A percentile compares a stretch with the other conserved stretches of the same genome.
phyloP scores from a whole-genome alignment of 2,888 invertebrate genomes.

The Mythimna loreyi region DNA sequence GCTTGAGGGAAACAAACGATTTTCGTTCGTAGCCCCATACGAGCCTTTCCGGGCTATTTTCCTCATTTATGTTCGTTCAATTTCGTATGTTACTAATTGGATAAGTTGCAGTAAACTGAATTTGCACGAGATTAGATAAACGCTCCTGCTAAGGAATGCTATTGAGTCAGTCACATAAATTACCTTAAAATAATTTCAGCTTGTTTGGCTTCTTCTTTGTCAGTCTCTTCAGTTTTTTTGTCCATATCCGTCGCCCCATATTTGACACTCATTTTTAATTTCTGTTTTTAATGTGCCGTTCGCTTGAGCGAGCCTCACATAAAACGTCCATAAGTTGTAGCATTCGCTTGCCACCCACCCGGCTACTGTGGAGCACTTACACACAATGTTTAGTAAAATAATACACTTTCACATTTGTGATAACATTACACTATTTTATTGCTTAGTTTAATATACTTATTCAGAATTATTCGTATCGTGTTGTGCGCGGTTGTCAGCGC shows the following conservation, averaged over 20 bases:
- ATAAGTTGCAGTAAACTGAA: conserved; percentile 74
- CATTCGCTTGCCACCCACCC: conserved; percentile 47
- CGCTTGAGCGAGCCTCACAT: conserved; percentile 35
- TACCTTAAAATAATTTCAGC: conserved; percentile 81
- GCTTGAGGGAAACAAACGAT: conserved; percentile 32
- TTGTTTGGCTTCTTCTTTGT: conserved; percentile 70
- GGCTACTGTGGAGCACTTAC: conserved; percentile 42
- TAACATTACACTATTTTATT: conserved; percentile 64
- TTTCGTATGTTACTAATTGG: conserved; percentile 74
- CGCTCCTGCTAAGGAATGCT: conserved; percentile 45
- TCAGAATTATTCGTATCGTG: conserved; percentile 57
- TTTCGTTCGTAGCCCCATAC: conserved; percentile 10
- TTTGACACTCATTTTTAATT: conserved; percentile 77
- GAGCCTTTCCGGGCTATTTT: conserved; percentile 61
- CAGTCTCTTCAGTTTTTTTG: conserved; percentile 72
- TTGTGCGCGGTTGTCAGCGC: conserved; percentile 67
- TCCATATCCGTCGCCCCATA: conserved; percentile 83
- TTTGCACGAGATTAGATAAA: conserved; percentile 68
- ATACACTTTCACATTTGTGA: conserved; percentile 66
- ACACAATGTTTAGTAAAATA: conserved; percentile 50
- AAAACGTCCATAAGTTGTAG: conserved; percentile 51
- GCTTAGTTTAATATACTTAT: conserved; percentile 49
- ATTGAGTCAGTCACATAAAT: conserved; percentile 51
- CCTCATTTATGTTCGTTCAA: conserved; percentile 72
- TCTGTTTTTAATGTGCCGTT: conserved; percentile 20